These are phyloP conservation scores for Odontocerum albicorne DNA, from an alignment of 2,888 invertebrate genomes.

Conservation along the genomic window DNA sequence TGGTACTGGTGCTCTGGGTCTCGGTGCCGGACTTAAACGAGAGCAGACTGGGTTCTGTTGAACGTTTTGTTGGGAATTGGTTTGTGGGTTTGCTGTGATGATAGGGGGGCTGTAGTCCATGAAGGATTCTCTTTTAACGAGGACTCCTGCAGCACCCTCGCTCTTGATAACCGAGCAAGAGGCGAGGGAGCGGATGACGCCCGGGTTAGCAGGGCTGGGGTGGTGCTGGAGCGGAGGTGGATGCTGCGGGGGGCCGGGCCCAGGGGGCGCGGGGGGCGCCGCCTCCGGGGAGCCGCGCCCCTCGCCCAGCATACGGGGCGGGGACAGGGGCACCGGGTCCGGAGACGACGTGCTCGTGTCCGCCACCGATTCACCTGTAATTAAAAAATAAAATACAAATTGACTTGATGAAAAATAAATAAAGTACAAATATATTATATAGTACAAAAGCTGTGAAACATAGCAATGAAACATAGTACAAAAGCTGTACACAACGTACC, in stretches of 20 bases:
- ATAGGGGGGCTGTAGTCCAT: slow-evolving; percentile 36
- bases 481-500: too few species aligned
- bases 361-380: slow-evolving; percentile 85
- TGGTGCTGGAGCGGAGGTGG: too few species aligned
- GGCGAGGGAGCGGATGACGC: slow-evolving; percentile 59
- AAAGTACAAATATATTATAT: too few species aligned
- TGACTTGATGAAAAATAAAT: too few species aligned
- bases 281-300: slow-evolving; percentile 63
- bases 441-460: too few species aligned
- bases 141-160: slow-evolving; percentile 47
- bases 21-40: slow-evolving; percentile 37
- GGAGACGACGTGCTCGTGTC: slow-evolving; percentile 93
- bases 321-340: slow-evolving; percentile 84
- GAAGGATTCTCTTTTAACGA: slow-evolving; percentile 23
- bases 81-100: slow-evolving; percentile 37
- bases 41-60: slow-evolving; percentile 35
- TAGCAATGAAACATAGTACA: too few species aligned
- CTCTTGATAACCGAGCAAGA: slow-evolving; percentile 63
- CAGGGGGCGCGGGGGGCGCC: slow-evolving; percentile 54
- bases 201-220: slow-evolving; percentile 48
- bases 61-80: slow-evolving; percentile 41
- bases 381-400: too few species aligned
- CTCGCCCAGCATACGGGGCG: slow-evolving; percentile 75
- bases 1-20: slow-evolving; percentile 47
- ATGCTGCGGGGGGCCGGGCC: slow-evolving; percentile 47